phyloP scores from a whole-genome alignment of 2,888 invertebrate genomes.

The Blastobasis adustella region DNA sequence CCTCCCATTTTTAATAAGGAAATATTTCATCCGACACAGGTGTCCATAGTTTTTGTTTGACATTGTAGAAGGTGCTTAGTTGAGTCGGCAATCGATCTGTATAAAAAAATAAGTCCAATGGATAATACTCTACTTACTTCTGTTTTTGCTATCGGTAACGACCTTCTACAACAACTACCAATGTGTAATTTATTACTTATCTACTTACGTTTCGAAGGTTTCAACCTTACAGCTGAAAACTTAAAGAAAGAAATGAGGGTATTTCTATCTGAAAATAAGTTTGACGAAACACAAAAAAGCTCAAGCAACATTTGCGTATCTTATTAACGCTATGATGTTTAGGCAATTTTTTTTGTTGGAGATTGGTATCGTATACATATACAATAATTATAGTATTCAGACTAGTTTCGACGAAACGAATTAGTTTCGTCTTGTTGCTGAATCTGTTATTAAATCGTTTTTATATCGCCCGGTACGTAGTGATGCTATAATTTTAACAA shows the following conservation, averaged over 20 bases:
- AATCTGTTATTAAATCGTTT: slow-evolving; percentile 55
- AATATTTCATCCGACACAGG: slow-evolving; percentile 20
- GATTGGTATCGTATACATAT: slow-evolving; percentile 15
- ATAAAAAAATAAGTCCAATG: too few species aligned
- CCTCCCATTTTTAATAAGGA: slow-evolving; percentile 30
- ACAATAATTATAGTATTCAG: slow-evolving; percentile 26
- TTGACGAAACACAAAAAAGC: too few species aligned
- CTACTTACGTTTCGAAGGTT: too few species aligned
- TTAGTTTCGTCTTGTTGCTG: slow-evolving; percentile 20
- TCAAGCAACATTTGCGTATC: too few species aligned
- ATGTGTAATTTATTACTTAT: slow-evolving; percentile 5
- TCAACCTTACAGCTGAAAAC: too few species aligned
- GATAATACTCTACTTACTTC: too few species aligned
- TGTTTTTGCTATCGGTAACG: too few species aligned
- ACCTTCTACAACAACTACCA: neutral
- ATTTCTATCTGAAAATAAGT: too few species aligned
- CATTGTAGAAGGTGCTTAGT: slow-evolving; percentile 19
- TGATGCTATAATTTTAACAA: too few species aligned
- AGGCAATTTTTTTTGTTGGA: too few species aligned
- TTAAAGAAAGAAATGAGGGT: too few species aligned
- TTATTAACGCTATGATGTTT: too few species aligned
- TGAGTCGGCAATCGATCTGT: slow-evolving; percentile 22
- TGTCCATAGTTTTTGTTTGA: slow-evolving; percentile 26
- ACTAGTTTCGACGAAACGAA: slow-evolving; percentile 24
- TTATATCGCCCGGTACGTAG: slow-evolving; percentile 22